Percentiles rank a stretch among this genome's conserved stretches.
phyloP scores from a whole-genome alignment of 2,113 vertebrate genomes.

The Neolamprologus tretocephalus region DNA sequence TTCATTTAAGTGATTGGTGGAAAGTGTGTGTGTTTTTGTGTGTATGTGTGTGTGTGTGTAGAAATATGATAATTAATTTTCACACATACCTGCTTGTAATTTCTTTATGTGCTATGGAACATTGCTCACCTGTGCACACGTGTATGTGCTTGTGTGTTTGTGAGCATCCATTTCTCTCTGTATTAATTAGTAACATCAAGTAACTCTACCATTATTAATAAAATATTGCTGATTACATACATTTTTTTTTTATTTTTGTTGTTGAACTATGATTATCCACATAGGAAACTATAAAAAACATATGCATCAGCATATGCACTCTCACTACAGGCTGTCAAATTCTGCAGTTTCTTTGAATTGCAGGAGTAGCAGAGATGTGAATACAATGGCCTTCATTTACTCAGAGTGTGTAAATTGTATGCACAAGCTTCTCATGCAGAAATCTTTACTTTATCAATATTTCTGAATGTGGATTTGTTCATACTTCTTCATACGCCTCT shows the following conservation, averaged over 20 bases:
- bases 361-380: not conserved
- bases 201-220: not conserved
- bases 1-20: constrained; percentile 6
- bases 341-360: not conserved
- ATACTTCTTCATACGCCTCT: not conserved
- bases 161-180: not conserved
- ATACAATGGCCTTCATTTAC: not conserved
- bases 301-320: not conserved
- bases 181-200: not conserved
- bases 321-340: not conserved
- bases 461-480: not conserved
- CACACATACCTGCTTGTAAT: not conserved
- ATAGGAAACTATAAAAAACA: not conserved
- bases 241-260: not conserved
- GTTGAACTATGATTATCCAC: not conserved
- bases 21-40: not conserved
- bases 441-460: not conserved
- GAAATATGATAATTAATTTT: constrained; percentile 29
- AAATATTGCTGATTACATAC: not conserved
- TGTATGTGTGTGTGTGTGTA: not conserved
- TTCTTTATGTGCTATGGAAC: constrained; percentile 1
- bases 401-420: not conserved
- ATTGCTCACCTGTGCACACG: not conserved
- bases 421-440: not conserved
- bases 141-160: not conserved